Base-by-base conservation (phyloP, 2,888 invertebrate species). In the Pheosia gnoma region DNA sequence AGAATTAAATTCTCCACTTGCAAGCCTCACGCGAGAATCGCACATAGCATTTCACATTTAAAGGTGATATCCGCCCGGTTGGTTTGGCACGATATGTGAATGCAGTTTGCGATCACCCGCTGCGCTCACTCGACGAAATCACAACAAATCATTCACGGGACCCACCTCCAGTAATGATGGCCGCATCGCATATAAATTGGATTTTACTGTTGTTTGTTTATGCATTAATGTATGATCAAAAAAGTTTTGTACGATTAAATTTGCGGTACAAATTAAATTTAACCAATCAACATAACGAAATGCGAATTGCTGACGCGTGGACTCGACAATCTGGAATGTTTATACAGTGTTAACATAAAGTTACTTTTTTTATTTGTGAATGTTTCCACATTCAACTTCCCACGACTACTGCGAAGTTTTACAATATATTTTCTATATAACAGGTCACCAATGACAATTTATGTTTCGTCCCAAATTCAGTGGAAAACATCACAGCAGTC, bases 71-170 rank as follows among this genome's bases (percentile, higher is more conserved):
- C 84, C 47, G 77, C 60, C 41, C 80, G 79, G 69, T 70, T 65
- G 73, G 61, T 70, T 68, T 49, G 66, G 57, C 62, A 68, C 80
- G 80, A 82, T 82, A 83, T 87, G 83, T 84, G 86, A 82, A 87
- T 90, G 89, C 89, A 90, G 87, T 91, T 89, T 85, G 87, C 87
- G 88, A 87, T 88, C 88, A 77, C 93, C 92, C 85, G 93, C 93
- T 93, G 93, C 83, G 93, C 82, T 85, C 87, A 83, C 88, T 90
- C 89, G 84, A 84, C 86, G 88, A 85, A 89, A 92, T 92, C 91
- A 92, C 91, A 91, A 93, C 93, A 93, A 93, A 93, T 93, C 91
- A 93, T 91, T 89, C 84, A 84, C 86, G 83, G 88, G 84, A 81
- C 86, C 92, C 89, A 91, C 92, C 93, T 93, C 87, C 86, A 81